Evolutionary conservation across 2,113 vertebrate species (phyloP).

Genomic region (Tonatia bakeri): DNA sequence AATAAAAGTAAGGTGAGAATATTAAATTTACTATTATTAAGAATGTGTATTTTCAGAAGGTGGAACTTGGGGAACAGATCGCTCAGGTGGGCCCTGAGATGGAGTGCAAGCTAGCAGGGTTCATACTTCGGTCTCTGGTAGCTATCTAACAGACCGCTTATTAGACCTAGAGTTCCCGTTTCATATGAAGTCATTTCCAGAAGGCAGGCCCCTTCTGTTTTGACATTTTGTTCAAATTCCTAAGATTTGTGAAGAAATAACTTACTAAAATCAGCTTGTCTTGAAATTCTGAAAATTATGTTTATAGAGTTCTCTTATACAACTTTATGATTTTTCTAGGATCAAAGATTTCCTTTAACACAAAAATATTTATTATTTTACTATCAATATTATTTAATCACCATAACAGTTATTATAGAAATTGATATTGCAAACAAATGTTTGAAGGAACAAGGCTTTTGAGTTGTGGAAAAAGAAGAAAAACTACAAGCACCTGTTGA

Average conservation of each 20-base stretch:
- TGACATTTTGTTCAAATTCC: neutral
- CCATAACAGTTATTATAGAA: slow-evolving; percentile 43
- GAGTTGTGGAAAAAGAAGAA: slow-evolving; percentile 35
- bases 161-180: neutral
- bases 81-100: neutral
- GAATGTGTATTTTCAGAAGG: neutral
- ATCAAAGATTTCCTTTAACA: slow-evolving; percentile 50
- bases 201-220: neutral
- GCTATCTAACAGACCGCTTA: neutral
- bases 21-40: too few relatives aligned
- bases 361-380: slow-evolving; percentile 33
- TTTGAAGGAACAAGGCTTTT: slow-evolving; percentile 59
- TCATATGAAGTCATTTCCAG: neutral
- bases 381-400: slow-evolving; percentile 5
- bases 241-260: slow-evolving; percentile 3
- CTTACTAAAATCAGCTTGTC: neutral
- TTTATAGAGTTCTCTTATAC: neutral
- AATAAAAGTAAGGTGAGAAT: neutral
- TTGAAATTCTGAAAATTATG: neutral
- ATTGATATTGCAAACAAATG: slow-evolving; percentile 56
- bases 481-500: slow-evolving; percentile 79
- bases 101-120: neutral
- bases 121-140: neutral
- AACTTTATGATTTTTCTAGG: slow-evolving; percentile 4
- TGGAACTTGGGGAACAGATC: neutral